A percentile compares a stretch with the other conserved stretches of the same genome.
Conservation (phyloP, 2,797 vertebrate genomes). For the Chrosomus eos region DNA sequence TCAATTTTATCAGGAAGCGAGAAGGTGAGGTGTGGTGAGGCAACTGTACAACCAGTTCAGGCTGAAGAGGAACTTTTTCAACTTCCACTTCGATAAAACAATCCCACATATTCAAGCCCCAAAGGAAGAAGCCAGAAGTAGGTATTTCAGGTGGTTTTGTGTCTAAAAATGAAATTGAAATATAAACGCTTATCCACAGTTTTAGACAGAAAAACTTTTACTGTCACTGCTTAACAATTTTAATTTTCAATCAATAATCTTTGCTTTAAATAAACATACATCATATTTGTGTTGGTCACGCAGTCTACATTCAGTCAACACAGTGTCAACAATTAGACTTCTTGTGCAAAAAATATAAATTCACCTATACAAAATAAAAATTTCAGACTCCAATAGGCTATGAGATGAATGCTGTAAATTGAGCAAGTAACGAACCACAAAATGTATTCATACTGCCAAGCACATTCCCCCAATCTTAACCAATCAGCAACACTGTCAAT, state of each 20-base stretch:
- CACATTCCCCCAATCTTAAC: too few species aligned
- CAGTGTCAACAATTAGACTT: background rate
- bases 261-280: background rate
- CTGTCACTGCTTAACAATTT: background rate
- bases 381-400: background rate
- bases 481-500: background rate
- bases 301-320: background rate
- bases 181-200: background rate
- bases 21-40: constrained; percentile 44
- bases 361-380: too few species aligned
- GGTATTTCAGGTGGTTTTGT: constrained; percentile 34
- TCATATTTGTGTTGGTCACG: background rate
- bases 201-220: background rate
- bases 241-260: background rate
- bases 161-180: constrained; percentile 16
- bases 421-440: background rate
- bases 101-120: constrained; percentile 46
- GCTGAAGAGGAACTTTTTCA: constrained; percentile 44
- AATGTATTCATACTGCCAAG: background rate
- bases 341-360: background rate
- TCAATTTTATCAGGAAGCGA: constrained; percentile 18
- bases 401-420: background rate
- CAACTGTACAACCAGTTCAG: background rate
- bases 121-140: constrained; percentile 67
- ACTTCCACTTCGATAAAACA: constrained; percentile 47